phyloP scores from a whole-genome alignment of 2,113 vertebrate species.

The Candoia aspera region DNA sequence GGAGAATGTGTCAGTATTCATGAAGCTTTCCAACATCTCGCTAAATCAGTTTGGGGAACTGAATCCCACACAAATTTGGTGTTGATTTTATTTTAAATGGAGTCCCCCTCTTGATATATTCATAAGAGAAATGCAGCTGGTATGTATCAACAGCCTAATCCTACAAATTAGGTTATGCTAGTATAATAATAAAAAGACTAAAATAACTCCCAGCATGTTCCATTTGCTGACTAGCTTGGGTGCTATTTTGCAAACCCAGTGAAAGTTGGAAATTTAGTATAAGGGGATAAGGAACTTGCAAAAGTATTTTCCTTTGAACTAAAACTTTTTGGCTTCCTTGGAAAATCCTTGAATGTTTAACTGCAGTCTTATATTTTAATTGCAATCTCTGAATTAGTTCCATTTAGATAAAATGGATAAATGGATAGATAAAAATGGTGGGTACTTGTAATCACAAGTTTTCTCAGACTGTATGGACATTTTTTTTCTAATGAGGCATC shows the following conservation, averaged over 20 bases:
- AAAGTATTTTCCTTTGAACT: not conserved
- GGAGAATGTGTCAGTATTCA: conserved; percentile 57
- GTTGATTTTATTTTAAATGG: conserved; percentile 58
- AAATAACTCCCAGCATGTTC: not conserved
- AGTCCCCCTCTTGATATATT: conserved; percentile 32
- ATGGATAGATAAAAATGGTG: not conserved
- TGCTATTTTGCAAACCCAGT: not conserved
- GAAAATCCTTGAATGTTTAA: not conserved
- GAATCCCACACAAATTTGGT: conserved; percentile 59
- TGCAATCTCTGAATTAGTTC: too few species aligned
- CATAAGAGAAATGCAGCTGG: conserved; percentile 19
- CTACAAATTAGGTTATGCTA: conserved; percentile 7
- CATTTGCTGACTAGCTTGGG: not conserved
- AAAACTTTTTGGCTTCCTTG: not conserved
- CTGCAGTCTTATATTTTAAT: too few species aligned
- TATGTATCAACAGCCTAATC: not conserved
- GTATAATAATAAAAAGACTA: not conserved
- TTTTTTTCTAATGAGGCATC: not conserved
- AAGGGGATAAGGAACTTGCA: not conserved
- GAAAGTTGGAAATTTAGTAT: not conserved
- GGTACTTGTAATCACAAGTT: not conserved
- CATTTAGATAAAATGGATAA: not conserved
- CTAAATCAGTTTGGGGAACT: conserved; percentile 54
- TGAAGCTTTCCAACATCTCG: conserved; percentile 49
- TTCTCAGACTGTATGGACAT: not conserved